phyloP scores from a whole-genome alignment of 2,888 invertebrate genomes.

The Idaea dimidiata region DNA sequence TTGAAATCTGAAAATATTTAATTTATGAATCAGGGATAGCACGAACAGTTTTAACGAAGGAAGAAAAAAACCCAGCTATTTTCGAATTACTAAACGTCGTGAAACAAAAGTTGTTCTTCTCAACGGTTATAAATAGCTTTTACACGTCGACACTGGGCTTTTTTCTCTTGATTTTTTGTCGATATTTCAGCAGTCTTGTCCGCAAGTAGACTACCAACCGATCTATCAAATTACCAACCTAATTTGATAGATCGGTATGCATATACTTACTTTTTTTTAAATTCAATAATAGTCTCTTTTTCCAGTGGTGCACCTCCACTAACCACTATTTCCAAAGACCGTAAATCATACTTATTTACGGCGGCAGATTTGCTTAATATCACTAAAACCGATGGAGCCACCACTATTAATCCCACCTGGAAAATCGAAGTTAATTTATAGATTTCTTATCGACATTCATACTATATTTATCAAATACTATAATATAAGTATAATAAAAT shows the following conservation, averaged over 20 bases:
- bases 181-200: too few species aligned
- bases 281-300: slow-evolving; percentile 15
- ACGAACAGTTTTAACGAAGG: too few species aligned
- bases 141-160: too few species aligned
- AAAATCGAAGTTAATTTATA: slow-evolving; percentile 3
- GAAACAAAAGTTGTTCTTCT: too few species aligned
- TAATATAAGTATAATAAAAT: too few species aligned
- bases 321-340: slow-evolving; percentile 21
- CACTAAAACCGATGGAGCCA: slow-evolving; percentile 25
- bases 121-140: too few species aligned
- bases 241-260: background rate
- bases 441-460: background rate
- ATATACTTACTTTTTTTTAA: slow-evolving; percentile 19
- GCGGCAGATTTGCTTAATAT: slow-evolving; percentile 21
- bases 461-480: too few species aligned
- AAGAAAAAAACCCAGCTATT: too few species aligned
- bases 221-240: background rate
- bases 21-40: background rate
- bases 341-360: slow-evolving; percentile 23
- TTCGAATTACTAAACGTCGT: too few species aligned
- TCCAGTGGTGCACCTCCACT: slow-evolving; percentile 26
- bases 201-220: too few species aligned
- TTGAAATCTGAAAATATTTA: slow-evolving; percentile 25
- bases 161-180: too few species aligned
- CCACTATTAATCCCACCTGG: slow-evolving; percentile 21